Evolutionary conservation across 2,888 invertebrate genomes (phyloP).

Genomic region (Phragmatobia fuliginosa): DNA sequence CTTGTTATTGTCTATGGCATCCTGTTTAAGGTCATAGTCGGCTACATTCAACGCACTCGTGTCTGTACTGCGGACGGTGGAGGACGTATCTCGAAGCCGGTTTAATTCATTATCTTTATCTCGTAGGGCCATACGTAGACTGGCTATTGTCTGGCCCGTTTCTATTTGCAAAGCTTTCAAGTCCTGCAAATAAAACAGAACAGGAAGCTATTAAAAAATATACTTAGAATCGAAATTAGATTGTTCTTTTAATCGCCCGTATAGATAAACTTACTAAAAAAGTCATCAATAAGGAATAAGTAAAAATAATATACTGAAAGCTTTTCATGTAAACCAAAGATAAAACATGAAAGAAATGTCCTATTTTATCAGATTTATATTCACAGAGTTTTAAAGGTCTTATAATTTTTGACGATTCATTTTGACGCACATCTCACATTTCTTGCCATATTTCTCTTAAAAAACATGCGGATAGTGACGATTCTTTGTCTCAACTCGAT

Average conservation of each 20-base stretch:
- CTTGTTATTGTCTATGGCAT: conserved; percentile 70
- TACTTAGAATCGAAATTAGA: background rate
- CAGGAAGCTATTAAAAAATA: background rate
- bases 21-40: conserved; percentile 70
- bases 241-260: background rate
- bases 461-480: background rate
- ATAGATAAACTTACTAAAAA: background rate
- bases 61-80: conserved; percentile 57
- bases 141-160: conserved; percentile 69
- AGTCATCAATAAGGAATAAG: background rate
- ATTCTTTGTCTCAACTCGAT: background rate
- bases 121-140: conserved; percentile 63
- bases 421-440: background rate
- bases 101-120: conserved; percentile 72
- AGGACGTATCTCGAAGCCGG: conserved; percentile 58
- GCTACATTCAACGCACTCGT: conserved; percentile 78
- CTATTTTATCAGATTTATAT: background rate
- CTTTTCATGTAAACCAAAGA: background rate
- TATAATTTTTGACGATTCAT: background rate
- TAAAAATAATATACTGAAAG: background rate
- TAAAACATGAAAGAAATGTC: too few species aligned
- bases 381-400: background rate
- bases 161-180: conserved; percentile 71
- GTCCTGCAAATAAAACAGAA: conserved; percentile 60
- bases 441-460: background rate